A percentile compares a stretch with the other conserved stretches of the same genome.
phyloP scores from a whole-genome alignment of 2,797 vertebrate species.

The Hafferia zeledoni region DNA sequence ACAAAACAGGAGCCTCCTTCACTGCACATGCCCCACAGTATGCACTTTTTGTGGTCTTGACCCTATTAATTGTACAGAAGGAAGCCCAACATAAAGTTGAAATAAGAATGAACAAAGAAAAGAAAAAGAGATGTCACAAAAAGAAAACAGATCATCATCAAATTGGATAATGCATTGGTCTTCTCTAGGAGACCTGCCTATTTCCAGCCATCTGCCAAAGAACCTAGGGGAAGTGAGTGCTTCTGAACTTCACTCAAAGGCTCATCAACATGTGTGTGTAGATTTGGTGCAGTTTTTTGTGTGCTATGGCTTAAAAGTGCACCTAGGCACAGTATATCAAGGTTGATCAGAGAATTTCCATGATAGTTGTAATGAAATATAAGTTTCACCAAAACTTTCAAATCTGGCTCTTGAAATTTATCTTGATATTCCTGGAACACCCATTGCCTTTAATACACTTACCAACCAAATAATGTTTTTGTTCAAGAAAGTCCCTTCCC shows the following conservation, averaged over 20 bases:
- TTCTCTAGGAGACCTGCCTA: background rate
- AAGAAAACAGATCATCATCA: background rate
- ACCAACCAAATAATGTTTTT: background rate
- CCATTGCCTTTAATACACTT: background rate
- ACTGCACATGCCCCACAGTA: background rate
- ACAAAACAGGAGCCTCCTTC: background rate
- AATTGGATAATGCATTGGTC: background rate
- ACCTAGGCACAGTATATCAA: background rate
- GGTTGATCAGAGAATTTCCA: background rate
- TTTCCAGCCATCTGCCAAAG: background rate
- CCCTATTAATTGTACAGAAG: background rate
- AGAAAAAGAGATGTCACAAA: background rate
- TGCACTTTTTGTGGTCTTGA: accelerated
- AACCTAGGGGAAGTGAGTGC: background rate
- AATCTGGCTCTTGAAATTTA: background rate
- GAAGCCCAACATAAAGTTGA: background rate
- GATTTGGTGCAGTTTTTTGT: background rate
- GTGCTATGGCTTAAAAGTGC: background rate
- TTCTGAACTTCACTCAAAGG: background rate
- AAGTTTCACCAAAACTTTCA: background rate
- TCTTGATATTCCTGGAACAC: background rate
- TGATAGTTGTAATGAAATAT: background rate
- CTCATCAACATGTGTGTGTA: background rate
- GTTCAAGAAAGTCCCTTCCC: background rate
- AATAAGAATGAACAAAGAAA: background rate